Conservation (phyloP, 2,113 vertebrate species). For the Drymodes brunneopygia region DNA sequence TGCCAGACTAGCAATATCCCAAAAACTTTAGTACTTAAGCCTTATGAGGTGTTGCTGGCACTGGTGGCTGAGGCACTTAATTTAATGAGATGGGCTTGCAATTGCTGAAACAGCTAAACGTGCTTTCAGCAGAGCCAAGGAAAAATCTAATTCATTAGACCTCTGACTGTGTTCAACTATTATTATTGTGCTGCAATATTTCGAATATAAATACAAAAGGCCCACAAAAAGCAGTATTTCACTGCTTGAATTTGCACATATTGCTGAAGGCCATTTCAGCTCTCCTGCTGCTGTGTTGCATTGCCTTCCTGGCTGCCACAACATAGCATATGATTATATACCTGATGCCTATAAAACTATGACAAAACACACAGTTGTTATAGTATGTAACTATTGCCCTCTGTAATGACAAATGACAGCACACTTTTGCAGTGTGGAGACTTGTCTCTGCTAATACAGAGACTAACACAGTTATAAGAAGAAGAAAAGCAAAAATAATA, state of each 20-base stretch:
- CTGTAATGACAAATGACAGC: neutral
- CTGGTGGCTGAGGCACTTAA: slow-evolving; percentile 65
- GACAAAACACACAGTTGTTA: neutral
- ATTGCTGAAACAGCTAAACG: slow-evolving; percentile 73
- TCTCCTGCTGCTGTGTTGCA: neutral
- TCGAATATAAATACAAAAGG: slow-evolving; percentile 62
- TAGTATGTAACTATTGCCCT: neutral
- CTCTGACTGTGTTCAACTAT: slow-evolving; percentile 38
- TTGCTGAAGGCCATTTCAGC: neutral
- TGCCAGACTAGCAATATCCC: slow-evolving; percentile 66
- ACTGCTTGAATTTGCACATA: neutral
- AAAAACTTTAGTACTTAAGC: slow-evolving; percentile 55
- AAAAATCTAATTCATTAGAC: slow-evolving; percentile 74
- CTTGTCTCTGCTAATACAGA: neutral
- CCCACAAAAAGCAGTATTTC: slow-evolving; percentile 47
- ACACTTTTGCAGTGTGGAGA: neutral
- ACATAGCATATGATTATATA: neutral
- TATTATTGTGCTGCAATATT: slow-evolving; percentile 32
- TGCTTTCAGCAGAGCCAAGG: slow-evolving; percentile 55
- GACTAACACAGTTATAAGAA: neutral
- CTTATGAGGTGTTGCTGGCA: slow-evolving; percentile 66
- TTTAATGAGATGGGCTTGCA: slow-evolving; percentile 73
- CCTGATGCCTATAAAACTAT: neutral
- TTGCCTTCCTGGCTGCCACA: slow-evolving; percentile 1
- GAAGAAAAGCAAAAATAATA: neutral